Evolutionary conservation across 1,140 invertebrate genomes (phyloP).

Genomic region (Eupristina koningsbergeri): DNA sequence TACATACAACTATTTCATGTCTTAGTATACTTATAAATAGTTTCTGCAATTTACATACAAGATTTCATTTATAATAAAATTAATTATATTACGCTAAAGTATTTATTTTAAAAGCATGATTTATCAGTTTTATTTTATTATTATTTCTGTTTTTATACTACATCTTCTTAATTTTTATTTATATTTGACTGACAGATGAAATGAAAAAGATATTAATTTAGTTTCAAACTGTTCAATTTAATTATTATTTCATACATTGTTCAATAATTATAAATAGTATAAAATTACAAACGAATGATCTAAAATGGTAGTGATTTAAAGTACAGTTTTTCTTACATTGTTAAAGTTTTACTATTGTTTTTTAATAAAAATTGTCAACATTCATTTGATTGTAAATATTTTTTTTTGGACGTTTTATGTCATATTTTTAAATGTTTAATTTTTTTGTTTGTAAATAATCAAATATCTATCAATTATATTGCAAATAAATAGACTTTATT

Average conservation of each 20-base stretch:
- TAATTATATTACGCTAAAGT: constrained; percentile 20
- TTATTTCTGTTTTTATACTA: neutral
- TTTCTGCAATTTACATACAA: neutral
- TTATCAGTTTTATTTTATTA: constrained; percentile 7
- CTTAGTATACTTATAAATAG: neutral
- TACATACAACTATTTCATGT: neutral
- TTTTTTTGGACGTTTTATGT: no score
- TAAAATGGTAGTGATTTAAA: neutral
- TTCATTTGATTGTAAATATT: no score
- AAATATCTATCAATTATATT: no score
- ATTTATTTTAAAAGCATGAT: constrained; percentile 6
- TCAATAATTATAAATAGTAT: neutral
- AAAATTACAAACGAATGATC: neutral
- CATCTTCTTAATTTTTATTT: neutral
- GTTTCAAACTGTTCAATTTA: neutral
- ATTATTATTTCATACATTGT: neutral
- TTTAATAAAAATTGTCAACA: neutral
- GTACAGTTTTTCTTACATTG: neutral
- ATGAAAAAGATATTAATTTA: neutral
- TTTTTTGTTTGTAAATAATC: no score
- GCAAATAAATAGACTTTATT: no score
- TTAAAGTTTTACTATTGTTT: neutral
- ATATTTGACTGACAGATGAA: neutral
- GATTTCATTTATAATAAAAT: constrained; percentile 41
- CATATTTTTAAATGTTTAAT: no score